Evolutionary conservation across 2,888 invertebrate genomes (phyloP), one percentile per base, ranked within the genome.

Genomic region (Embidobia sp.): DNA sequence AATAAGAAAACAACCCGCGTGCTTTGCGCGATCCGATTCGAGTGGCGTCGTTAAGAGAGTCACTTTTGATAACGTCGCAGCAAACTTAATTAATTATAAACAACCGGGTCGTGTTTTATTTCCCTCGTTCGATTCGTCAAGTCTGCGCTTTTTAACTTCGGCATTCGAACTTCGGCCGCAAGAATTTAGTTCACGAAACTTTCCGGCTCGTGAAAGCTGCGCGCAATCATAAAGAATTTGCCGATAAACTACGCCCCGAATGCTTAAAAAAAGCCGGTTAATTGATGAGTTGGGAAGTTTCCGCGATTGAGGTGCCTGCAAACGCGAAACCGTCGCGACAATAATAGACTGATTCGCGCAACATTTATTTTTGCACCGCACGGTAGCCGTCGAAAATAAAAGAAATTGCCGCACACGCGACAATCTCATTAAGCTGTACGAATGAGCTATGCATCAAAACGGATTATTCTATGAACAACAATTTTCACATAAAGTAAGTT

Each of bases 381-480:
- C 46, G 29, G 27, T 35, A 51, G 19, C 26, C 11, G 53, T 40
- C 6, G 5, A 26, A 53, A 57, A 42, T 42, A 57, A 29, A 53
- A 53, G 35, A n/a, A 13, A 53, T 37, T 53, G n/a, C n/a, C 22
- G 27, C 42, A 29, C 55, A 42, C 42, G 55, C 55, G 55, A 57
- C 55, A 29, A 42, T 42, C 55, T 57, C 55, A 42, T 57, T 40
- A 57, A 8, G 3, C 42, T 16, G 29, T 40, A 42, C 29, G 8
- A 42, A 57, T 11, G 55, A 19, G 11, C 55, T 11, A 42, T 57
- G 40, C 29, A 29, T 57, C 55, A 57, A 57, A 57, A 40, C 29
- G 18, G 27, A 2, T 57, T 42, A 57, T 57, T 29, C 42, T 18
- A 18, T 29, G 55, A 40, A 35, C 40, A 42, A 57, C 55, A 31